Conservation (phyloP, 2,797 vertebrate species). For the Urophycis tenuis region DNA sequence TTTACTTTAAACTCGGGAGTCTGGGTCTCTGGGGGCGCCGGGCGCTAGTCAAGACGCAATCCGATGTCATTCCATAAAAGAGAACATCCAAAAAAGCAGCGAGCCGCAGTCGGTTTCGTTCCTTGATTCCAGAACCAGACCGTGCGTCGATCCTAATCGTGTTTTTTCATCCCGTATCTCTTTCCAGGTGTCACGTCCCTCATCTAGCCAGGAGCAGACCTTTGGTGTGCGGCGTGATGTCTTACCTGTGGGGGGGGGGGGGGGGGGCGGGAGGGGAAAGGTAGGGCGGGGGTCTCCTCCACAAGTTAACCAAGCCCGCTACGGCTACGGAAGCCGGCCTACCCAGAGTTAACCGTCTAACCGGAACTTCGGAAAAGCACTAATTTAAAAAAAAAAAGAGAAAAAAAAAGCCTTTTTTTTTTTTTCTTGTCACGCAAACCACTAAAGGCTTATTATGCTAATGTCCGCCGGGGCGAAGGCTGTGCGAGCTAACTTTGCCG, state of each 20-base stretch:
- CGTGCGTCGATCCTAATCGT: too few relatives aligned
- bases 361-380: slow-evolving; percentile 52
- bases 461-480: slow-evolving; percentile 50
- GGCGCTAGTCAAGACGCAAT: background rate
- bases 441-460: slow-evolving; percentile 57
- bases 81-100: background rate
- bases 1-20: too few relatives aligned
- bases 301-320: slow-evolving; percentile 25
- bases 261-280: slow-evolving; percentile 35
- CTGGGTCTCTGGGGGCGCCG: background rate
- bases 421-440: slow-evolving; percentile 38
- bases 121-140: background rate
- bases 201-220: slow-evolving; percentile 52
- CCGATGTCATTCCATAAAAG: background rate
- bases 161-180: slow-evolving; percentile 8
- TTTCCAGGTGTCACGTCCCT: slow-evolving; percentile 66
- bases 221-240: background rate
- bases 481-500: slow-evolving; percentile 42
- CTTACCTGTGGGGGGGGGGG: background rate
- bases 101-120: background rate
- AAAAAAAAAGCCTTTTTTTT: background rate
- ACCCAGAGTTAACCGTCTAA: slow-evolving; percentile 50
- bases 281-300: slow-evolving; percentile 40
- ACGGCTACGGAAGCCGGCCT: slow-evolving; percentile 41
- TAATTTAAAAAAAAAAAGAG: slow-evolving; percentile 45